Evolutionary conservation across 92 coral and sea anemone species (phyloP).

Genomic region (Zoanthus solanderi): DNA sequence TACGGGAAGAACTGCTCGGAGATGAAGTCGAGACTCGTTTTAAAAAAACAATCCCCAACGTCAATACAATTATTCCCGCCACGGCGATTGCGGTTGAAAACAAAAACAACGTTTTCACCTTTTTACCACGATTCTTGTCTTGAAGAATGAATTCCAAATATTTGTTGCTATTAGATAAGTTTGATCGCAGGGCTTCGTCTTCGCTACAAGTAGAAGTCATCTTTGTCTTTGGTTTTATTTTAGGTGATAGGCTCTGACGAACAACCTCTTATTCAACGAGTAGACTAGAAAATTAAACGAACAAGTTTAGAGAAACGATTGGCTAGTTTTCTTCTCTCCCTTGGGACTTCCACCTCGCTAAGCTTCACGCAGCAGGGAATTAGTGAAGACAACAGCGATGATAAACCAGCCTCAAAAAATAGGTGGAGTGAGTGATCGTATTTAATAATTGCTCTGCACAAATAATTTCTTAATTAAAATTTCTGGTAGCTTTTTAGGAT

Average conservation of each 20-base stretch:
- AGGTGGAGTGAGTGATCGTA: constrained; percentile 30
- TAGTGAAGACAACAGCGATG: constrained; percentile 18
- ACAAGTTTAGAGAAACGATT: constrained; percentile 34
- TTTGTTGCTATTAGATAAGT: constrained; percentile 20
- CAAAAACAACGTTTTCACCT: constrained; percentile 8
- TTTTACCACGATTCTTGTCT: constrained; percentile 1
- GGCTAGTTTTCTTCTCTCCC: constrained; percentile 12
- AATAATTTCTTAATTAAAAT: constrained; percentile 43
- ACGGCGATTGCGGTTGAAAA: constrained; percentile 23
- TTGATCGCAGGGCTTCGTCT: constrained; percentile 36
- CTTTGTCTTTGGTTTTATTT: neutral
- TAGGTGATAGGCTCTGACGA: neutral
- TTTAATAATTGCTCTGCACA: constrained; percentile 4
- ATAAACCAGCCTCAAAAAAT: constrained; percentile 2
- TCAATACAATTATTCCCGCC: constrained; percentile 15
- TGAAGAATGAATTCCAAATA: constrained; percentile 32
- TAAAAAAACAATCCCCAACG: constrained; percentile 21
- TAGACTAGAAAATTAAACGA: constrained; percentile 5
- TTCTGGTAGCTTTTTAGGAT: constrained; percentile 5
- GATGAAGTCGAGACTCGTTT: neutral
- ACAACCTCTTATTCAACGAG: neutral
- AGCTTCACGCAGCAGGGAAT: constrained; percentile 22
- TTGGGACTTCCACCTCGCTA: constrained; percentile 17
- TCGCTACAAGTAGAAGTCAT: constrained; percentile 30
- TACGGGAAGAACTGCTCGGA: neutral